A percentile compares a stretch with the other conserved stretches of the same genome.
Evolutionary conservation across 2,113 vertebrate genomes (phyloP).

Genomic region (Crypturellus undulatus): DNA sequence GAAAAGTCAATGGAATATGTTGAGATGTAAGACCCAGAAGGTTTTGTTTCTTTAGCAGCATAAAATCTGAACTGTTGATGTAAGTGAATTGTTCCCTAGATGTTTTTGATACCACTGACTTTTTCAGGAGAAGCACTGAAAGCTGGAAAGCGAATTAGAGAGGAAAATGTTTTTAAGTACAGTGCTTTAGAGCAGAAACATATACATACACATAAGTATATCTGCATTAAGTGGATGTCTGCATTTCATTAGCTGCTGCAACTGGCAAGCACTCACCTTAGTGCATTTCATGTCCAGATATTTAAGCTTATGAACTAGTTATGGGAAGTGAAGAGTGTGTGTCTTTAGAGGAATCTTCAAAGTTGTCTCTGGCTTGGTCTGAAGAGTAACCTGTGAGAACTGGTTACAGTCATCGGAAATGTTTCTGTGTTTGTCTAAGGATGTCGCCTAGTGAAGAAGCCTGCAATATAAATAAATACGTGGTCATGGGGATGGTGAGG

Average conservation of each 20-base stretch:
- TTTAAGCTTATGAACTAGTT: neutral
- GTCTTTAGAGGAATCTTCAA: neutral
- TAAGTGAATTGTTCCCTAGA: conserved; percentile 25
- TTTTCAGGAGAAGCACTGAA: neutral
- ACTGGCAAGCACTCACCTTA: neutral
- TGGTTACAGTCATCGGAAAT: neutral
- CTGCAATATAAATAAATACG: neutral
- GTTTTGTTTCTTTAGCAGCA: neutral
- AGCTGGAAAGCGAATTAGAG: conserved; percentile 27
- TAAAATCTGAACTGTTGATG: neutral
- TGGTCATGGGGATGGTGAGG: neutral
- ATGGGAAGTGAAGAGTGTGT: neutral
- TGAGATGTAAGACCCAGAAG: conserved; percentile 37
- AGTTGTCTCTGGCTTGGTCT: neutral
- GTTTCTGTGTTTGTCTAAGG: neutral
- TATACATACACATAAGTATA: neutral
- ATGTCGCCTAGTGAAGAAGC: neutral
- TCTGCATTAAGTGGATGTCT: neutral
- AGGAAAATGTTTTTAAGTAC: neutral
- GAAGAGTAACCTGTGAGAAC: neutral
- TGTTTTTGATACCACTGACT: neutral
- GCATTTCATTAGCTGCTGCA: neutral
- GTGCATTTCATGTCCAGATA: neutral
- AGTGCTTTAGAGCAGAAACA: conserved; percentile 23
- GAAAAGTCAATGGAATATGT: neutral